A percentile compares a stretch with the other conserved stretches of the same genome.
phyloP scores from a whole-genome alignment of 2,113 vertebrate genomes.

The Cyphomyrus plagiostoma region DNA sequence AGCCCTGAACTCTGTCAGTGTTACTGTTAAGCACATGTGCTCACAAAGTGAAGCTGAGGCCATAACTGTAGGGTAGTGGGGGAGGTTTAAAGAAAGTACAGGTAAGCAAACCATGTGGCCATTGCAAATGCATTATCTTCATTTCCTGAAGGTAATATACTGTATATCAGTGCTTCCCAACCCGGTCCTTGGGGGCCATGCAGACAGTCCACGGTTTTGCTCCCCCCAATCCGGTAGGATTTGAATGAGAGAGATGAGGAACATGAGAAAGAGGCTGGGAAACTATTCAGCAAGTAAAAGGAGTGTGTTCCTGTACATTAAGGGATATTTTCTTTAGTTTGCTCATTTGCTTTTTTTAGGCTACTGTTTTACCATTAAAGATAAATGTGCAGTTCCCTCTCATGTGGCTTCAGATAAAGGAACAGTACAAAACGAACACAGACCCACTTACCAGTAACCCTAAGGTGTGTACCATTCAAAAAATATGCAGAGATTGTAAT shows the following conservation, averaged over 20 bases:
- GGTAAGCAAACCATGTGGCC: background rate
- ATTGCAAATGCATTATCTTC: background rate
- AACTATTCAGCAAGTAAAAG: background rate
- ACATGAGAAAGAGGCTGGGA: background rate
- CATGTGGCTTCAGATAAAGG: background rate
- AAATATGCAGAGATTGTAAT: slow-evolving; percentile 3
- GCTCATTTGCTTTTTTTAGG: background rate
- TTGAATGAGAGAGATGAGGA: background rate
- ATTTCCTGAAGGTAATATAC: background rate
- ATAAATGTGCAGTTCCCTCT: background rate
- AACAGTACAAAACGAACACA: background rate
- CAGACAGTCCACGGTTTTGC: background rate
- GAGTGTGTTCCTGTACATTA: background rate
- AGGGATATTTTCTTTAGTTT: background rate
- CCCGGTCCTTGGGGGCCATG: background rate
- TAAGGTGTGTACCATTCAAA: background rate
- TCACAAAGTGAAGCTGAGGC: background rate
- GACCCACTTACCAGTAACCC: background rate
- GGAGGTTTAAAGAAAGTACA: background rate
- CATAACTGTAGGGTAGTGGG: background rate
- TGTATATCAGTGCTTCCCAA: background rate
- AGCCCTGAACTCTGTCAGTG: background rate
- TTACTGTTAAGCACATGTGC: background rate
- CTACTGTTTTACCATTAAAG: background rate
- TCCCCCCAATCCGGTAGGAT: background rate